Base-by-base conservation (phyloP, 1,140 invertebrate species). In the Cydia strobilella region DNA sequence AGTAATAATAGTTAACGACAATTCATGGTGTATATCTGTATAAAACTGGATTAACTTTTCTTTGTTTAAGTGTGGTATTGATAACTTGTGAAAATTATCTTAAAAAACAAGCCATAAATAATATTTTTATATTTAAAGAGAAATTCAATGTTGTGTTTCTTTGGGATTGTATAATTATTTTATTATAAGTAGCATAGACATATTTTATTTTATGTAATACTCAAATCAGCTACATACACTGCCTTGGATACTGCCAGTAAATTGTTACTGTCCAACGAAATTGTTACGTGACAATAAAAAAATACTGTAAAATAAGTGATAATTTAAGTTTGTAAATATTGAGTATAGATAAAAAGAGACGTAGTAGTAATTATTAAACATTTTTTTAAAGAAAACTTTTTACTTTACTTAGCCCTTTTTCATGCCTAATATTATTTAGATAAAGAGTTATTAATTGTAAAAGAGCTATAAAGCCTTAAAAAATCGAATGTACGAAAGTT, bases 321-420 rank as follows among this genome's bases (percentile, higher is more conserved):
- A 59, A 88, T 79, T 76, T 88, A 88, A 87, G 85, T 79, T 86
- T 92, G 90, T 92, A 92, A 90, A 92, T 92, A 92, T 89, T 89
- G 90, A 91, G 90, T 90, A 85, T 92, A 92, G 86, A 88, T 89
- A 90, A 84, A 87, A 87, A 86, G 82, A 87, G 86, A 87, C 87
- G 84, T 91, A 88, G 88, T 83, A 86, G 85, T 89, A 91, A 35
- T 86, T 88, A 90, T 89, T 90, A 90, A 90, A 90, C 79, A 86
- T 84, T 88, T 86, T 84, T 85, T 80, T 82, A 85, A 85, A 84
- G 27, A 73, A 13, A 51, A 12, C 12, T 45, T 72, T 72, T 35
- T 18, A 5, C 7, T 18, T n/a, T 51, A 18, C 48, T 39, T 39
- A 7, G 48, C 1, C 48, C n/a, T 51, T n/a, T 35, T 35, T 35